A percentile compares a stretch with the other conserved stretches of the same genome.
phyloP scores from a whole-genome alignment of 1,140 invertebrate genomes.

The Nasonia giraulti region DNA sequence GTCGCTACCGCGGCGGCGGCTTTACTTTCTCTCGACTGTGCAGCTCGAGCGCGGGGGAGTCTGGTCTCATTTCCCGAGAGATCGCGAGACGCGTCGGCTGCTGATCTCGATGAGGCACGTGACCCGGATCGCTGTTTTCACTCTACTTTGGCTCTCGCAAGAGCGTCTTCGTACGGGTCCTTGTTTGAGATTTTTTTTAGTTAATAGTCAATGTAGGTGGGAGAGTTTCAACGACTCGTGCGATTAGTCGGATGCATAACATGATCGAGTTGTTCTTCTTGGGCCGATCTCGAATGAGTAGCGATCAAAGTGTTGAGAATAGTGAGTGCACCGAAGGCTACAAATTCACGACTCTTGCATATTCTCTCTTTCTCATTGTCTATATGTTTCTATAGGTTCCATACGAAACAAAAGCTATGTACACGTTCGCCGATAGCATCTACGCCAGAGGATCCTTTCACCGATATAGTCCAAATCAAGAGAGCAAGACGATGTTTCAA shows the following conservation, averaged over 20 bases:
- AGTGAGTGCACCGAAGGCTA: too few species aligned
- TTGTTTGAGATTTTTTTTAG: not conserved
- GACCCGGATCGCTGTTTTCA: constrained; percentile 47
- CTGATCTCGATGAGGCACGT: constrained; percentile 33
- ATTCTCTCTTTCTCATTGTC: too few species aligned
- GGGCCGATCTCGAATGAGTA: too few species aligned
- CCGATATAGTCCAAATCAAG: not conserved
- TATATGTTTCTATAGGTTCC: not conserved
- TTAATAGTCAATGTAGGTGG: too few species aligned
- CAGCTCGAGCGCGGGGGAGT: constrained; percentile 5
- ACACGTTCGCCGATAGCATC: not conserved
- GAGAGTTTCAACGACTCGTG: too few species aligned
- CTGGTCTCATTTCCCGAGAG: constrained; percentile 22
- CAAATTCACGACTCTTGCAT: too few species aligned
- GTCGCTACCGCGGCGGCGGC: not conserved
- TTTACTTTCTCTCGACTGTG: constrained; percentile 16
- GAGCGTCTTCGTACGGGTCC: not conserved
- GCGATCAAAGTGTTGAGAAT: too few species aligned
- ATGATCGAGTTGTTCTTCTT: too few species aligned
- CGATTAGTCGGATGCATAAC: too few species aligned
- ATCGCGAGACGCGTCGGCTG: constrained; percentile 6
- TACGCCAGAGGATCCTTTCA: not conserved
- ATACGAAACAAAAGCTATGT: not conserved
- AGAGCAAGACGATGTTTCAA: not conserved
- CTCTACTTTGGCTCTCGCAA: constrained; percentile 3